Evolutionary conservation across 2,888 invertebrate species (phyloP).

Genomic region (Lochmaea capreae): DNA sequence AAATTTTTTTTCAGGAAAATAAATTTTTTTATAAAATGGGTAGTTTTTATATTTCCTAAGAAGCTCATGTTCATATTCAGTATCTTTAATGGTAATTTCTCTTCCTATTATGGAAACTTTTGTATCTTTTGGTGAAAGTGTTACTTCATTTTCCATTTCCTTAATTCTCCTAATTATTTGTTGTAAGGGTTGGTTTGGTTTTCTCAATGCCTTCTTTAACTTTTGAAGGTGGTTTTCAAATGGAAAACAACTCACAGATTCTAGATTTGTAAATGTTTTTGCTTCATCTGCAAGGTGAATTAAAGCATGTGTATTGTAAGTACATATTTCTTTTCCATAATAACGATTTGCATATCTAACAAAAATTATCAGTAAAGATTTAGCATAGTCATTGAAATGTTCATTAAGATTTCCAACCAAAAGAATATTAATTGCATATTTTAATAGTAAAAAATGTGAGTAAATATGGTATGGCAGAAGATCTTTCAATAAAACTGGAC

Average conservation of each 20-base stretch:
- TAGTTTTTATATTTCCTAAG: constrained; percentile 4
- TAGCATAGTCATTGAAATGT: constrained; percentile 36
- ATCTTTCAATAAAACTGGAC: constrained; percentile 34
- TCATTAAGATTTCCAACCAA: constrained; percentile 33
- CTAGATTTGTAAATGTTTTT: constrained; percentile 32
- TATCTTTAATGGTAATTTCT: constrained; percentile 4
- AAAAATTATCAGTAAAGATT: constrained; percentile 31
- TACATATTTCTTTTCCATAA: constrained; percentile 34
- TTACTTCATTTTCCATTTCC: constrained; percentile 28
- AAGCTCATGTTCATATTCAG: constrained; percentile 4
- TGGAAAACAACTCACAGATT: constrained; percentile 33
- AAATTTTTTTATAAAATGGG: background rate
- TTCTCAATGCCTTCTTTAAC: constrained; percentile 30
- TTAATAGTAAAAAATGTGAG: constrained; percentile 37
- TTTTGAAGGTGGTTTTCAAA: constrained; percentile 37
- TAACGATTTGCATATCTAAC: constrained; percentile 22
- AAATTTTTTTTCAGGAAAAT: background rate
- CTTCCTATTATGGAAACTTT: constrained; percentile 4
- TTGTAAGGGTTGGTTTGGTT: constrained; percentile 36
- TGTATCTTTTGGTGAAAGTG: constrained; percentile 4
- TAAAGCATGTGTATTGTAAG: constrained; percentile 36
- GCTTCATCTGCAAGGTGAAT: constrained; percentile 34
- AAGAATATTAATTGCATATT: constrained; percentile 39
- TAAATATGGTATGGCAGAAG: constrained; percentile 32
- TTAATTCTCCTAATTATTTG: constrained; percentile 32